Evolutionary conservation across 2,797 vertebrate genomes (phyloP).

Genomic region (Sylvilagus floridanus): DNA sequence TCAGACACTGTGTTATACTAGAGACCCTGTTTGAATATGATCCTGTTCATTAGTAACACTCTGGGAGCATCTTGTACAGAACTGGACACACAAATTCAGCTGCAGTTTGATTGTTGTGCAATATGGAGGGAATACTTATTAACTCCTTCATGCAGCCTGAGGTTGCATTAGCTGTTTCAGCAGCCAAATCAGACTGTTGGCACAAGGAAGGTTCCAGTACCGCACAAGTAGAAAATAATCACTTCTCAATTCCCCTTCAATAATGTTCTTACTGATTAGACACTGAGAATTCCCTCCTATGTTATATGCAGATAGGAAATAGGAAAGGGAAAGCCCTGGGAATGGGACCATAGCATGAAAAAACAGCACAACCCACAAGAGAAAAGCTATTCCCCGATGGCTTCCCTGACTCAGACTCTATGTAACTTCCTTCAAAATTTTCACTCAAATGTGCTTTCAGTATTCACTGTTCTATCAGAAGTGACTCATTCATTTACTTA

Average conservation of each 20-base stretch:
- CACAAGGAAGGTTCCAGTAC: neutral
- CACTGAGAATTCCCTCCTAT: neutral
- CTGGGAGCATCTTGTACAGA: neutral
- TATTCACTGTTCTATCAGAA: neutral
- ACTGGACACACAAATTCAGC: neutral
- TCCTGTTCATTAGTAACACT: neutral
- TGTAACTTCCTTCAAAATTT: neutral
- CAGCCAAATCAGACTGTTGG: neutral
- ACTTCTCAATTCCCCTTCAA: neutral
- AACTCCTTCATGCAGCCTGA: neutral
- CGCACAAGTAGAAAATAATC: neutral
- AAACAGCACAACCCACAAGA: neutral
- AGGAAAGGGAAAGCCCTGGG: neutral
- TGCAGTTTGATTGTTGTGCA: neutral
- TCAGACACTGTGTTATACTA: neutral
- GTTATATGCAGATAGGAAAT: neutral
- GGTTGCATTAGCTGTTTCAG: neutral
- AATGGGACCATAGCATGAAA: neutral
- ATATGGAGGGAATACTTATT: neutral
- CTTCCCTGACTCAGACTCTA: conserved; percentile 17
- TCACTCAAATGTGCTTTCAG: neutral
- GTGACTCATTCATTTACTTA: neutral
- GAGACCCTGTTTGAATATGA: neutral
- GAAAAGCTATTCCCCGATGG: neutral
- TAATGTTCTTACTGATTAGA: neutral